Percentiles rank a stretch among this genome's conserved stretches.
These are phyloP conservation scores for Bolborhynchus lineola DNA, from an alignment of 2,113 vertebrate genomes.

Conservation along the genomic window DNA sequence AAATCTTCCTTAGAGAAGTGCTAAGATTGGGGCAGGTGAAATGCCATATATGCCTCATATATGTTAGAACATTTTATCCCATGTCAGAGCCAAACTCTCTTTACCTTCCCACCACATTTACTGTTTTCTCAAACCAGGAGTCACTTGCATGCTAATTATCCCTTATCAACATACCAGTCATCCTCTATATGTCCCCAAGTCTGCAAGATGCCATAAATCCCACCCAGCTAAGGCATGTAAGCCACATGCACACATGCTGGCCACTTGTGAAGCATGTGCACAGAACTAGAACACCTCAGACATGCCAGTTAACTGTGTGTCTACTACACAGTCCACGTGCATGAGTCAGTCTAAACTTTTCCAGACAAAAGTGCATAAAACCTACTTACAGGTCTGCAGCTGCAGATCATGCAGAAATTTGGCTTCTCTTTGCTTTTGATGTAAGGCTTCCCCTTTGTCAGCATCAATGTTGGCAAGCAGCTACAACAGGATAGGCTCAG, in stretches of 20 bases:
- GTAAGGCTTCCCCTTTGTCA: neutral
- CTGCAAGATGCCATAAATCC: neutral
- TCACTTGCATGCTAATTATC: neutral
- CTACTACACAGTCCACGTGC: rapidly evolving
- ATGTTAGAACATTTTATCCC: rapidly evolving
- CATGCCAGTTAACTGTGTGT: rapidly evolving
- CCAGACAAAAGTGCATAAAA: neutral
- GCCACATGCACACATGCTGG: rapidly evolving
- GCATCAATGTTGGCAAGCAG: neutral
- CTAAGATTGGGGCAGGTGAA: neutral
- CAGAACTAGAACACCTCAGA: neutral
- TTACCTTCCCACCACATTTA: neutral
- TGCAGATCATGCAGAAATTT: rapidly evolving
- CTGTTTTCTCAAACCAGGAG: neutral
- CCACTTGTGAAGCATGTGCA: rapidly evolving
- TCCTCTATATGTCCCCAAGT: neutral
- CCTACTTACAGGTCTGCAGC: neutral
- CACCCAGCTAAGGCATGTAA: neutral
- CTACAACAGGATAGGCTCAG: neutral
- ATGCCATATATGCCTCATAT: rapidly evolving
- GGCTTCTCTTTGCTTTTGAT: neutral
- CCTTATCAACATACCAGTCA: neutral
- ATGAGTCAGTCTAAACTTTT: neutral
- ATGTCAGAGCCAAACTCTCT: neutral
- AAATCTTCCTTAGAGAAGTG: neutral